Conservation (phyloP, 2,797 vertebrate genomes). For the Phrynocephalus guinanensis region DNA sequence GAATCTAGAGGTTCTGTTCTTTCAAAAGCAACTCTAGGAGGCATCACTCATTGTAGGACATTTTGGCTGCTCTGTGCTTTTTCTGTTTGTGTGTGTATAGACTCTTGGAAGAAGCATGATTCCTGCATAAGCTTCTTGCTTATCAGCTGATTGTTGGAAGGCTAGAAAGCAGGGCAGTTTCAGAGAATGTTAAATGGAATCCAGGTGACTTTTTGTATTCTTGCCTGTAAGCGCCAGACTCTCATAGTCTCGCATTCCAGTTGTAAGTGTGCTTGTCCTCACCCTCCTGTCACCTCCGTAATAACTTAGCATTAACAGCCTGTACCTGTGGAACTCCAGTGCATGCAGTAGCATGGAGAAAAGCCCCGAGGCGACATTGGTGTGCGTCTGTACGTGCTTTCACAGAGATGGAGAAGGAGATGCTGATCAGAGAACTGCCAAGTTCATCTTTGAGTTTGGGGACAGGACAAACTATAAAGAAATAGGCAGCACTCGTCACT, state of each 20-base stretch:
- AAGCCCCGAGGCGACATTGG: background rate
- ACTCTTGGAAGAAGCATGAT: background rate
- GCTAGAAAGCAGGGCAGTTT: background rate
- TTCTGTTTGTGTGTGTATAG: background rate
- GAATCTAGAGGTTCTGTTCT: background rate
- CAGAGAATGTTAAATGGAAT: conserved; percentile 8
- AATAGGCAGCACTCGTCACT: background rate
- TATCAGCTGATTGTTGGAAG: background rate
- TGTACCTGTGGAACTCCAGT: background rate
- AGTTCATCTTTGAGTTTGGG: background rate
- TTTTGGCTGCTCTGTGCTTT: background rate
- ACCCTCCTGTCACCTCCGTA: background rate
- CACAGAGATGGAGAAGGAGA: too few relatives aligned
- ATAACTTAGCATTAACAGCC: background rate
- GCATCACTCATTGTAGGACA: background rate
- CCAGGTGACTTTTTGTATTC: conserved; percentile 5
- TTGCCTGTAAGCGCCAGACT: background rate
- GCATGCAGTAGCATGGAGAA: conserved; percentile 3
- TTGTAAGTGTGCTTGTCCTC: conserved; percentile 1
- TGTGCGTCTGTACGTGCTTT: background rate
- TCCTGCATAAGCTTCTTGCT: background rate
- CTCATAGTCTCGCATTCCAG: background rate
- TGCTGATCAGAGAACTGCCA: background rate
- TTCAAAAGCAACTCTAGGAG: background rate
- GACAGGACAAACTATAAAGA: background rate